phyloP scores from a whole-genome alignment of 2,888 invertebrate genomes.

The Amphimallon solstitiale region DNA sequence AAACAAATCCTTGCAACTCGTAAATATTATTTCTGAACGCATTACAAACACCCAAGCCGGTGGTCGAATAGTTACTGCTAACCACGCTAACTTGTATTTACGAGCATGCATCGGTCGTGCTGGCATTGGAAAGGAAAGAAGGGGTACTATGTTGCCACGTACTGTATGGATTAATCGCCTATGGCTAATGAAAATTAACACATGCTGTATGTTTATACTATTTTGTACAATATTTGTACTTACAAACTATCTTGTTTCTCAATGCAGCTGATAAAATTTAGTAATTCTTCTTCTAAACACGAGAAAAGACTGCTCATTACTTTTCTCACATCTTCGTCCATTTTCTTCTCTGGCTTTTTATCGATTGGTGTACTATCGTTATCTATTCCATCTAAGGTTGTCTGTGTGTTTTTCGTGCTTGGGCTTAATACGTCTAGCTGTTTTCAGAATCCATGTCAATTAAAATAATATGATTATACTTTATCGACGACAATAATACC shows the following conservation, averaged over 20 bases:
- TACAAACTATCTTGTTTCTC: constrained; percentile 92
- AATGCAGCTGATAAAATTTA: constrained; percentile 84
- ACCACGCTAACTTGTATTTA: no score
- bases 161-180: no score
- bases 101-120: no score
- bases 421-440: constrained; percentile 70
- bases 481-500: no score
- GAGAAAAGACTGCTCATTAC: constrained; percentile 93
- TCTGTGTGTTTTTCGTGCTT: constrained; percentile 67
- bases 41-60: no score
- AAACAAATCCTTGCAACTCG: no score
- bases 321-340: constrained; percentile 81
- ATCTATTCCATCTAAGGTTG: constrained; percentile 66
- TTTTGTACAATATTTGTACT: constrained; percentile 63
- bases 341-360: constrained; percentile 74
- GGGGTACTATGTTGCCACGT: no score
- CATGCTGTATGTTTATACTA: no score
- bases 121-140: no score
- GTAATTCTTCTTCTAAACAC: constrained; percentile 85
- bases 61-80: no score
- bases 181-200: no score
- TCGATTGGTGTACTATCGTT: constrained; percentile 54
- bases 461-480: neutral
- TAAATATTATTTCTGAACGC: no score
- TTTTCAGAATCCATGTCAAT: constrained; percentile 64